These are phyloP conservation scores for Gymnobelideus leadbeateri DNA, from an alignment of 2,113 vertebrate species.

Conservation along the genomic window DNA sequence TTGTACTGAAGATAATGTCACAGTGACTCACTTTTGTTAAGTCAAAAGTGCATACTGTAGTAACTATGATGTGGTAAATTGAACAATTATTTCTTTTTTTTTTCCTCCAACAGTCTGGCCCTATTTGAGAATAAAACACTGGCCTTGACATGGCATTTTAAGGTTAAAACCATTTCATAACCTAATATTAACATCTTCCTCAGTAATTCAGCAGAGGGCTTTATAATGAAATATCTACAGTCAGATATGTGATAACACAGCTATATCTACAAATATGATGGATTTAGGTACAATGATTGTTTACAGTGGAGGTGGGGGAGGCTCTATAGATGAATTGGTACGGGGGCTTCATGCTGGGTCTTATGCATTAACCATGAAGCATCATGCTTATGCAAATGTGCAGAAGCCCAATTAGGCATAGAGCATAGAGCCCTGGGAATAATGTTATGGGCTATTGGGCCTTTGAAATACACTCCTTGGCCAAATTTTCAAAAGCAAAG, in stretches of 20 bases:
- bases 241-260: slow-evolving; percentile 58
- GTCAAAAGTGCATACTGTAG: slow-evolving; percentile 34
- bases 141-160: slow-evolving; percentile 60
- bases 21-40: slow-evolving; percentile 55
- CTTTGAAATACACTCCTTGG: slow-evolving; percentile 82
- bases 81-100: slow-evolving; percentile 60
- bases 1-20: slow-evolving; percentile 33
- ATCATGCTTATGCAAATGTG: slow-evolving; percentile 83
- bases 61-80: slow-evolving; percentile 70
- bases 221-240: slow-evolving; percentile 52
- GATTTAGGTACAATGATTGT: slow-evolving; percentile 67
- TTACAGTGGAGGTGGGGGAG: slow-evolving; percentile 66
- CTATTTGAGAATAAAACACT: slow-evolving; percentile 55
- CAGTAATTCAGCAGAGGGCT: slow-evolving; percentile 42
- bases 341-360: slow-evolving; percentile 75
- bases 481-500: slow-evolving; percentile 84
- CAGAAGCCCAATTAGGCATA: slow-evolving; percentile 83
- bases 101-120: background rate
- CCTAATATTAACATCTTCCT: slow-evolving; percentile 57
- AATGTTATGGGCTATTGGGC: slow-evolving; percentile 81
- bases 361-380: slow-evolving; percentile 86
- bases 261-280: slow-evolving; percentile 64
- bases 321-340: slow-evolving; percentile 74
- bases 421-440: slow-evolving; percentile 80
- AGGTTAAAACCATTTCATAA: slow-evolving; percentile 55